Base-by-base conservation (phyloP, 2,113 vertebrate species). In the Pitta sordida region DNA sequence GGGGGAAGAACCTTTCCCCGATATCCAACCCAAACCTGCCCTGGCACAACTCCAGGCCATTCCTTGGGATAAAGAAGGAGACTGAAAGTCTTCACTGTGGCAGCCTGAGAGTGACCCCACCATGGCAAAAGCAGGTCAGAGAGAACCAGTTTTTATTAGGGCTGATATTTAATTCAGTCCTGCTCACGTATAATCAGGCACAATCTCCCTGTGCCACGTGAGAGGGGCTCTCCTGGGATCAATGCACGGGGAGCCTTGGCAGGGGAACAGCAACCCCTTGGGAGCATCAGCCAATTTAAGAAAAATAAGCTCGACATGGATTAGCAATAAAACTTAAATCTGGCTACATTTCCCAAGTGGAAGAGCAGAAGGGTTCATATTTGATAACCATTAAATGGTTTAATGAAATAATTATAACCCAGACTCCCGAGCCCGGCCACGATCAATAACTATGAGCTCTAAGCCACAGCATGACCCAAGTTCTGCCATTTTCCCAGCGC, bases 371-470 rank as follows among this genome's bases (percentile, higher is more conserved):
- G 91, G 93, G 89, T 94, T 98, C 97, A 96, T 98, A 96, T 97
- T 97, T 98, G 97, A 97, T 98, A 97, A 98, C 97, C 96, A 90
- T 97, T 98, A 98, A 98, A 96, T 3, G 83, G 91, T 89, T 98
- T 98, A 98, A 98, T 98, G 97, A 97, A 98, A 98, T 98, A 98
- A 98, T 98, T 97, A 97, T 98, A 97, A 98, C 73, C 91, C 96
- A 87, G 96, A 82, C 89, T 95, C 95, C 95, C 26, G 92, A 98
- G 96, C 96, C 96, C 3, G 24, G 83, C 46, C 86, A 30, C 21
- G n/a, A 97, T 98, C 98, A 23, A 98, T 98, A 95, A 6, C 76
- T 17, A 96, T 91, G 96, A 98, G 96, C 96, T 98, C 62, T 20
- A 93, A 96, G 96, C 85, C 83, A 22, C 96, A 93, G 91, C 94